Percentiles rank a stretch among this genome's conserved stretches.
phyloP scores from a whole-genome alignment of 2,888 invertebrate genomes.

The Euplagia quadripunctaria region DNA sequence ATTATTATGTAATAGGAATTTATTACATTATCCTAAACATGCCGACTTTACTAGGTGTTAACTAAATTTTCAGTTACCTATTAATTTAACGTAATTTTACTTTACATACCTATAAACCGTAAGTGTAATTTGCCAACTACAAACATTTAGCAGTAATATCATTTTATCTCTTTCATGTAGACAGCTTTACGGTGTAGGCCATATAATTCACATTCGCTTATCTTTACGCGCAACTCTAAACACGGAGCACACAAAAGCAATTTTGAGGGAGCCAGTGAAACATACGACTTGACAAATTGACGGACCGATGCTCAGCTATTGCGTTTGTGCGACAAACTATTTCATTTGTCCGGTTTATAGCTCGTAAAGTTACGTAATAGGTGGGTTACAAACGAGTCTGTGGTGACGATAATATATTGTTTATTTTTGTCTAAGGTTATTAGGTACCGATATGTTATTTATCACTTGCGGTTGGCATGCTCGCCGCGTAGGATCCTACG shows the following conservation, averaged over 20 bases:
- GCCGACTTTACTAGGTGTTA: too few relatives aligned
- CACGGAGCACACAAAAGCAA: constrained; percentile 63
- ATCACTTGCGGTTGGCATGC: constrained; percentile 49
- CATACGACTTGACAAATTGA: constrained; percentile 69
- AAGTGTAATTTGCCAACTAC: not conserved
- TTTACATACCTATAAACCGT: not conserved
- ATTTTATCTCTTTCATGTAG: constrained; percentile 46
- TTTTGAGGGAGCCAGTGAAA: constrained; percentile 57
- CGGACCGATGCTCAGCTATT: constrained; percentile 58
- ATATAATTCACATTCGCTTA: constrained; percentile 56
- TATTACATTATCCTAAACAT: too few relatives aligned
- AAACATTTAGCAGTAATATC: constrained; percentile 48
- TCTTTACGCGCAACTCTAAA: constrained; percentile 53
- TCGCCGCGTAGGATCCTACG: constrained; percentile 28
- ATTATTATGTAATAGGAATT: too few relatives aligned
- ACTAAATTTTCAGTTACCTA: too few relatives aligned
- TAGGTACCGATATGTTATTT: constrained; percentile 54
- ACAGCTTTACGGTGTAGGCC: constrained; percentile 46
- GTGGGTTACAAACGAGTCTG: constrained; percentile 55
- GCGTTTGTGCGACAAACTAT: constrained; percentile 65
- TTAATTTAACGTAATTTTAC: not conserved
- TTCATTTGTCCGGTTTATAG: constrained; percentile 74
- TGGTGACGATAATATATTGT: constrained; percentile 62
- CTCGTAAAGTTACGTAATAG: constrained; percentile 64
- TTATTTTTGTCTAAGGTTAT: constrained; percentile 50